Conservation (phyloP, 2,113 vertebrate genomes). For the Tricholaema leucomelas region DNA sequence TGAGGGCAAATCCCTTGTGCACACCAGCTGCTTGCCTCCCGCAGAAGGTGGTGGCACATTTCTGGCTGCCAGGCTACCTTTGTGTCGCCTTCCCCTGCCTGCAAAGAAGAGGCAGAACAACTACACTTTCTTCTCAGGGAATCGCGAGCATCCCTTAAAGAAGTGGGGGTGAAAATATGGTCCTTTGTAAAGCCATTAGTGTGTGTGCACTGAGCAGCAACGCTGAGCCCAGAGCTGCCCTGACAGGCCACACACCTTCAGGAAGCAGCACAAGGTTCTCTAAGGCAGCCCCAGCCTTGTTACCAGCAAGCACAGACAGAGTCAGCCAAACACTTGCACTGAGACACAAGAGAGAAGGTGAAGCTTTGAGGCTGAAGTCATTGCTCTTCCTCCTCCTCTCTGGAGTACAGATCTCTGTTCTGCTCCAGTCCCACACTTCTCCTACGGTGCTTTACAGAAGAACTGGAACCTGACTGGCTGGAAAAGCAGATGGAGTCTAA, state of each 20-base stretch:
- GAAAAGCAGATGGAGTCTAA: constrained; percentile 54
- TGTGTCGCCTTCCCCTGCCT: background rate
- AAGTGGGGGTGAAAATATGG: background rate
- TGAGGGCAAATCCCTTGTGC: background rate
- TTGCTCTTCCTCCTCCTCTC: background rate
- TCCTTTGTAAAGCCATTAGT: background rate
- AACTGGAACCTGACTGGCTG: constrained; percentile 21
- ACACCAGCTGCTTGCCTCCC: background rate
- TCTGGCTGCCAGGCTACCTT: background rate
- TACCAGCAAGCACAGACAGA: background rate
- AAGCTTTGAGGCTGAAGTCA: background rate
- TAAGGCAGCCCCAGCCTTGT: background rate
- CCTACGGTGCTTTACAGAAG: background rate
- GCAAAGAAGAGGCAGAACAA: background rate
- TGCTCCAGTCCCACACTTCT: constrained; percentile 40
- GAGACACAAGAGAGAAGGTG: background rate
- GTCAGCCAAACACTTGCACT: background rate
- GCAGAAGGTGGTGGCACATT: background rate
- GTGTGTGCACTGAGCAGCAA: background rate
- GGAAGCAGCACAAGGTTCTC: background rate
- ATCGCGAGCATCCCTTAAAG: background rate
- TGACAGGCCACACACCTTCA: background rate
- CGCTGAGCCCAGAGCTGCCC: background rate
- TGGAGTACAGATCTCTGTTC: background rate
- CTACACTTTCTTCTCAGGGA: background rate